Evolutionary conservation across 2,113 vertebrate species (phyloP).

Genomic region (Murina feae): DNA sequence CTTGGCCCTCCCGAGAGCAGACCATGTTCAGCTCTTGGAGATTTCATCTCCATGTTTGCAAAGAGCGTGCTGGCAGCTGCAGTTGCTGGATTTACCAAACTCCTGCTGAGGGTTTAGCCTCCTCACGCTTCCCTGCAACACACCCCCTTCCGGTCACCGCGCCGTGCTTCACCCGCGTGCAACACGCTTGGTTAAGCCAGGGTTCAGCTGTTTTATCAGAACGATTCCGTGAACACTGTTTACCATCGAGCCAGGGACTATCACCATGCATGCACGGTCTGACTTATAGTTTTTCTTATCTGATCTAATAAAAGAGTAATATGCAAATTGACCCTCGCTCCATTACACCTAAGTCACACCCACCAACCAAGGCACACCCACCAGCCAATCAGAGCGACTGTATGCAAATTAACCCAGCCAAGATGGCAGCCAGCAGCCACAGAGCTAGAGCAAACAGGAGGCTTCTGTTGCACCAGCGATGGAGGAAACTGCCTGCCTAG

Average conservation of each 20-base stretch:
- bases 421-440: no score
- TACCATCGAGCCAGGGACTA: not conserved
- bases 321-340: no score
- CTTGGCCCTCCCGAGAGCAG: not conserved
- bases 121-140: not conserved
- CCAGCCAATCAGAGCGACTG: no score
- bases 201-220: not conserved
- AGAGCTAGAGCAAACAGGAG: no score
- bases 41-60: not conserved
- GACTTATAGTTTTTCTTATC: not conserved
- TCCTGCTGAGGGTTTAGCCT: not conserved
- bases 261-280: fast-evolving
- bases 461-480: no score
- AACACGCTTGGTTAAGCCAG: not conserved
- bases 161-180: fast-evolving
- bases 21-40: not conserved
- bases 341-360: no score
- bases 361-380: no score
- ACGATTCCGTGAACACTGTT: not conserved
- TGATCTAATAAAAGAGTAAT: no score
- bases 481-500: no score
- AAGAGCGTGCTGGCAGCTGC: not conserved
- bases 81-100: not conserved
- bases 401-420: no score
- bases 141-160: not conserved